Evolutionary conservation across 30 jellyfish, hydroid and myxozoan genomes (phyloP), one percentile per base, ranked within the genome.

Genomic region (Euphysa ruthae): DNA sequence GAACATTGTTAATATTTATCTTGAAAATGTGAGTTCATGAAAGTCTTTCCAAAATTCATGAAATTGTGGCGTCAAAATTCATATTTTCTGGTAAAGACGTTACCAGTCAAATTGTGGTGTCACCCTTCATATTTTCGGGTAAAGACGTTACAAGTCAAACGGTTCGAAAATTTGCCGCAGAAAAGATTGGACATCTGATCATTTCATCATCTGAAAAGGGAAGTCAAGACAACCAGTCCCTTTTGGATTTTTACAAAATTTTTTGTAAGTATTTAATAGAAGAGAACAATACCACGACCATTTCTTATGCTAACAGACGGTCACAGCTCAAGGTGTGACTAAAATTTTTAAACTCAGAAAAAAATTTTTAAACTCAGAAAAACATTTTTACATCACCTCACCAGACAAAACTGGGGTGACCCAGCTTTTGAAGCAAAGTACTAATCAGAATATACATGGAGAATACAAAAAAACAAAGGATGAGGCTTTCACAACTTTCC

Each of bases 331-430:
- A 38, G 52, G n/a, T 38, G 12, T 38, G 52, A 38, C 52, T 46
- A 46, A 25, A 46, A 46, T 2, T 25, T 4, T 46, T 29, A n/a
- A n/a, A n/a, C n/a, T n/a, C n/a, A n/a, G n/a, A n/a, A n/a, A n/a
- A n/a, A n/a, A n/a, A n/a, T n/a, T n/a, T n/a, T n/a, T n/a, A n/a
- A n/a, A n/a, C n/a, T n/a, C n/a, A n/a, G n/a, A n/a, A n/a, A n/a
- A n/a, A n/a, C n/a, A n/a, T 10, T 46, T 46, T 3, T 46, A n/a
- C 23, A 46, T 46, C 18, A 46, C 28, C 32, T 66, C 20, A 15
- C 74, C 74, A 13, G 71, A 61, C 62, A 61, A 64, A 28, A 61
- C 74, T 61, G 74, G 74, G 70, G 74, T 61, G 2, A 32, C 70
- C 23, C 64, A 61, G 32, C 65, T 26, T 22, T 31, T 26, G 7